These are phyloP conservation scores for Montifringilla adamsi DNA, from an alignment of 2,113 vertebrate genomes.

Conservation along the genomic window DNA sequence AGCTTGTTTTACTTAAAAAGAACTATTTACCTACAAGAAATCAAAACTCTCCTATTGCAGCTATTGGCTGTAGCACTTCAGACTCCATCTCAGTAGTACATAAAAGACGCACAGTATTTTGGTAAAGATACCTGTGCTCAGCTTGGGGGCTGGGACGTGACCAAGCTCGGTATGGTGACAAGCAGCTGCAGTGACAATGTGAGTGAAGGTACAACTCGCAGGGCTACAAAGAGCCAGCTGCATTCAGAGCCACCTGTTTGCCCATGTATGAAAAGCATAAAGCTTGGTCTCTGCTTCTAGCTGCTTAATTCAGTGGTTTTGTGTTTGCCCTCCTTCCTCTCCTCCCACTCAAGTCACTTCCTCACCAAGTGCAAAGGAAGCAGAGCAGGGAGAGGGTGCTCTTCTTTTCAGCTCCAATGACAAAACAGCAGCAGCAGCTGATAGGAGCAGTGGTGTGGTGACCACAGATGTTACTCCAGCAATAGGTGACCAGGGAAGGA, in stretches of 20 bases:
- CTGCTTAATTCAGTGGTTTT: not conserved
- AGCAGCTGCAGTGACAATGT: not conserved
- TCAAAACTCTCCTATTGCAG: not conserved
- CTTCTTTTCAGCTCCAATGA: not conserved
- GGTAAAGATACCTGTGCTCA: not conserved
- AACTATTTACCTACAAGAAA: slow-evolving; percentile 10
- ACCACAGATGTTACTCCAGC: not conserved
- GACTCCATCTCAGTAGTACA: not conserved
- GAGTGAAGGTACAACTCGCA: not conserved
- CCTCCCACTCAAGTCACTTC: not conserved
- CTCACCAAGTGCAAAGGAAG: not conserved
- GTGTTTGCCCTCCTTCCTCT: not conserved
- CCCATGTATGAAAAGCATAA: not conserved
- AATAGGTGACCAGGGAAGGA: not conserved
- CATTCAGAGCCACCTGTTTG: not conserved
- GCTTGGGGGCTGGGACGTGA: not conserved
- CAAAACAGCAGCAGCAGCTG: not conserved
- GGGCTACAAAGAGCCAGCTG: not conserved
- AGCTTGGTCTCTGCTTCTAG: not conserved
- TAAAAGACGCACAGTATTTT: not conserved
- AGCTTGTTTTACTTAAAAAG: slow-evolving; percentile 9
- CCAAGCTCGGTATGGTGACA: not conserved
- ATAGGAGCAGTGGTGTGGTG: not conserved
- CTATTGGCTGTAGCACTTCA: not conserved
- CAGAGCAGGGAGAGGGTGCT: not conserved